Evolutionary conservation across 2,797 vertebrate genomes (phyloP).

Genomic region (Siniperca scherzeri): DNA sequence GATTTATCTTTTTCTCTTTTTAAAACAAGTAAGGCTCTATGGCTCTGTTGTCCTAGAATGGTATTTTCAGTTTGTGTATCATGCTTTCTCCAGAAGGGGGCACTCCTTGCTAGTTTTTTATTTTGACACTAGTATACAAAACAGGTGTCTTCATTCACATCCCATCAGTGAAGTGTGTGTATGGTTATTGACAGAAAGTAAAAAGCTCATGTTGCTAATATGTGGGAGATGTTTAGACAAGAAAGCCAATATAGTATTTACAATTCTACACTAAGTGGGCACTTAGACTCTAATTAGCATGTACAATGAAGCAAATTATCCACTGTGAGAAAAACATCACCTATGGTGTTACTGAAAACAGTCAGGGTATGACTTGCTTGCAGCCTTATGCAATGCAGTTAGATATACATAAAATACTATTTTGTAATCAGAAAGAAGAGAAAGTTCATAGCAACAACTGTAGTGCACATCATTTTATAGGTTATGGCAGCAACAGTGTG

Average conservation of each 20-base stretch:
- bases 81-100: slow-evolving; percentile 66
- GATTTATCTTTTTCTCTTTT: background rate
- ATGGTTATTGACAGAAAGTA: slow-evolving; percentile 37
- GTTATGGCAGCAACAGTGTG: background rate
- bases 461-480: background rate
- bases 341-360: slow-evolving; percentile 54
- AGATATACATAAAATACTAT: background rate
- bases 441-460: background rate
- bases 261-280: slow-evolving; percentile 40
- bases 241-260: slow-evolving; percentile 52
- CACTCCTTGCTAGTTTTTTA: slow-evolving; percentile 26
- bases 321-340: slow-evolving; percentile 57
- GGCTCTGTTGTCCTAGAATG: background rate
- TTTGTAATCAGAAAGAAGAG: background rate
- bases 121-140: background rate
- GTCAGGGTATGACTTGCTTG: slow-evolving; percentile 15
- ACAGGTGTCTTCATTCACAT: slow-evolving; percentile 46
- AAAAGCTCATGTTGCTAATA: slow-evolving; percentile 42
- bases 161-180: slow-evolving; percentile 25
- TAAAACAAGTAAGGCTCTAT: background rate
- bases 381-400: slow-evolving; percentile 13
- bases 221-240: slow-evolving; percentile 61
- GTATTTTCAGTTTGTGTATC: background rate
- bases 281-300: slow-evolving; percentile 54
- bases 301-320: slow-evolving; percentile 58